These are phyloP conservation scores for Lasioglossum calceatum DNA, from an alignment of 2,888 invertebrate species.

Conservation along the genomic window DNA sequence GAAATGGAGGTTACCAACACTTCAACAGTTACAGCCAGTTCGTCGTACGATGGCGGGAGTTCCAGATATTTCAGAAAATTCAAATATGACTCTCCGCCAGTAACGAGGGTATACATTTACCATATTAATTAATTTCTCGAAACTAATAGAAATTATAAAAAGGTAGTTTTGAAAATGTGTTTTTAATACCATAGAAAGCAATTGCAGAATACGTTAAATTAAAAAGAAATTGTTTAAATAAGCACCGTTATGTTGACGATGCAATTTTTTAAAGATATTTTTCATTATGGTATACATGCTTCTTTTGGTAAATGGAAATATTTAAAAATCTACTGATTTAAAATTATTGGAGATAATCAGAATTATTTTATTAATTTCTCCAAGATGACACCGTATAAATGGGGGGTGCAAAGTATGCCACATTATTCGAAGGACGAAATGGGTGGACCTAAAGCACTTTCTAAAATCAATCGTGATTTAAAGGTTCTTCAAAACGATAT, in stretches of 20 bases:
- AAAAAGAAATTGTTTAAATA: background rate
- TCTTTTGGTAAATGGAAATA: no score
- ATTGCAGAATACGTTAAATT: background rate
- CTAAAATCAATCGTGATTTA: conserved; percentile 74
- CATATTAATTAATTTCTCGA: background rate
- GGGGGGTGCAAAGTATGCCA: conserved; percentile 79
- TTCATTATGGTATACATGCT: no score
- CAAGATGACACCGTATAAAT: conserved; percentile 83
- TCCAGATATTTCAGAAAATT: conserved; percentile 83
- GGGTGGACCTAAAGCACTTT: background rate
- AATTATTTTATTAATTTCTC: background rate
- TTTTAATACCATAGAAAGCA: no score
- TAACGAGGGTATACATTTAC: conserved; percentile 78
- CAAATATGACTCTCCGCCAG: conserved; percentile 83
- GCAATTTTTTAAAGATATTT: background rate
- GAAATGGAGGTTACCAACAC: conserved; percentile 15
- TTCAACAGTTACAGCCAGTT: conserved; percentile 55
- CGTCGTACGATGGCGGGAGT: conserved; percentile 74
- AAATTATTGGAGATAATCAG: background rate
- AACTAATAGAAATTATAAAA: background rate
- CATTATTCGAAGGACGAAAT: conserved; percentile 12
- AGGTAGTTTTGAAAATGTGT: no score
- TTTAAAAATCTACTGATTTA: background rate
- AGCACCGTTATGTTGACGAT: no score
- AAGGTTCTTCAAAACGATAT: conserved; percentile 80